phyloP scores from a whole-genome alignment of 1,140 invertebrate genomes.

The Drosophila nasuta region DNA sequence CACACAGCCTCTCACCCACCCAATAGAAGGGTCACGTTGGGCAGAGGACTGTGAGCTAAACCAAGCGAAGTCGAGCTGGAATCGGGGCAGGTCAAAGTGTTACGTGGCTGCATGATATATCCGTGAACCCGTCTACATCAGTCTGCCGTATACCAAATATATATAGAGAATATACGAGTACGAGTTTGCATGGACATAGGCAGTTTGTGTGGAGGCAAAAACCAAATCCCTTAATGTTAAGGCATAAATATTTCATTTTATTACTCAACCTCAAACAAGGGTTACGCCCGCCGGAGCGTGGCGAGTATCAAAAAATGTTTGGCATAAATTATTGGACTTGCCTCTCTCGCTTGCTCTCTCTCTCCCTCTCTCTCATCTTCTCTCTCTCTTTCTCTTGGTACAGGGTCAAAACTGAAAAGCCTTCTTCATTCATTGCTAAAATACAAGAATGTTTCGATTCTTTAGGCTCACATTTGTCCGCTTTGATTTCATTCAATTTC shows the following conservation, averaged over 20 bases:
- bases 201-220: slow-evolving; percentile 41
- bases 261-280: slow-evolving; percentile 73
- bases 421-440: too few relatives aligned
- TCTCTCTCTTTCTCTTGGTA: neutral
- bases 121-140: slow-evolving; percentile 1
- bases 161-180: neutral
- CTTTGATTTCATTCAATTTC: slow-evolving; percentile 47
- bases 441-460: slow-evolving; percentile 7
- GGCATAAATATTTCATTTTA: slow-evolving; percentile 78
- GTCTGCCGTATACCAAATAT: slow-evolving; percentile 1
- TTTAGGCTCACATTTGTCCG: slow-evolving; percentile 23
- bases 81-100: slow-evolving; percentile 40
- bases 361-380: neutral
- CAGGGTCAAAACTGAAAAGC: neutral
- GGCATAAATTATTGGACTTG: slow-evolving; percentile 61
- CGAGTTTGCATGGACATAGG: slow-evolving; percentile 16
- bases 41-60: neutral
- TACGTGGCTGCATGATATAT: slow-evolving; percentile 49
- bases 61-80: neutral
- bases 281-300: slow-evolving; percentile 38
- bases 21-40: neutral
- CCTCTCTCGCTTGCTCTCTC: neutral
- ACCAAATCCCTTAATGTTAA: slow-evolving; percentile 74
- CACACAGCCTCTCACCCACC: too few relatives aligned
- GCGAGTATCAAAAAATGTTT: slow-evolving; percentile 60